Percentiles rank a stretch among this genome's conserved stretches.
Evolutionary conservation across 2,113 vertebrate genomes (phyloP).

Genomic region (Mesoclemmys tuberculata): DNA sequence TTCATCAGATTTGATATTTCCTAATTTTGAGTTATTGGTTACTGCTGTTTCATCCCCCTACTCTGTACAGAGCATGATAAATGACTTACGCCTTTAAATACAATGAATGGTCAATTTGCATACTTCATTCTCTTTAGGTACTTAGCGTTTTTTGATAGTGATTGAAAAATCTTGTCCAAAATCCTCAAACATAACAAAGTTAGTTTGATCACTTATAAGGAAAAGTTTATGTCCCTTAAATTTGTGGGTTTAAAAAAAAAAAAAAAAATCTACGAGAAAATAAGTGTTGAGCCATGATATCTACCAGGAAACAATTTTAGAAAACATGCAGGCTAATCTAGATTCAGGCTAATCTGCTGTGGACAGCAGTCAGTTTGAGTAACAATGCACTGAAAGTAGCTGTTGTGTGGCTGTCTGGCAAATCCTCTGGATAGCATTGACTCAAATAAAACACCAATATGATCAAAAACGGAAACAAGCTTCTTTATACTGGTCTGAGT

Average conservation of each 20-base stretch:
- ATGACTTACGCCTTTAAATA: not conserved
- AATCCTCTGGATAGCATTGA: not conserved
- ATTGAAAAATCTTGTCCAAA: no score
- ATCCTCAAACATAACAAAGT: no score
- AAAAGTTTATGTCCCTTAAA: no score
- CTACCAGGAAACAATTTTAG: not conserved
- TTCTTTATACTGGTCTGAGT: not conserved
- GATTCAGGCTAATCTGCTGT: not conserved
- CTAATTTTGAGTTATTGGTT: not conserved
- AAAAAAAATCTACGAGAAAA: not conserved
- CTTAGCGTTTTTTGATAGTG: not conserved
- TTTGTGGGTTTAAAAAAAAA: no score
- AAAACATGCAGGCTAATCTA: not conserved
- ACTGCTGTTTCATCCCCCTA: not conserved
- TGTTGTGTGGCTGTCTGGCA: not conserved
- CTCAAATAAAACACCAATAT: not conserved
- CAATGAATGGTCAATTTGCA: not conserved
- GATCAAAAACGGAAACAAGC: not conserved
- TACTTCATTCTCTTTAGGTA: conserved; percentile 11
- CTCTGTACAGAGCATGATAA: accelerated
- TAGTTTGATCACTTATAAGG: not conserved
- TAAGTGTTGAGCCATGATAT: not conserved
- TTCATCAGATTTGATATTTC: not conserved
- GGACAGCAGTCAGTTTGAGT: not conserved
- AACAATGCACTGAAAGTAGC: not conserved